These are phyloP conservation scores for Chauna torquata DNA, from an alignment of 2,113 vertebrate genomes.

Conservation along the genomic window DNA sequence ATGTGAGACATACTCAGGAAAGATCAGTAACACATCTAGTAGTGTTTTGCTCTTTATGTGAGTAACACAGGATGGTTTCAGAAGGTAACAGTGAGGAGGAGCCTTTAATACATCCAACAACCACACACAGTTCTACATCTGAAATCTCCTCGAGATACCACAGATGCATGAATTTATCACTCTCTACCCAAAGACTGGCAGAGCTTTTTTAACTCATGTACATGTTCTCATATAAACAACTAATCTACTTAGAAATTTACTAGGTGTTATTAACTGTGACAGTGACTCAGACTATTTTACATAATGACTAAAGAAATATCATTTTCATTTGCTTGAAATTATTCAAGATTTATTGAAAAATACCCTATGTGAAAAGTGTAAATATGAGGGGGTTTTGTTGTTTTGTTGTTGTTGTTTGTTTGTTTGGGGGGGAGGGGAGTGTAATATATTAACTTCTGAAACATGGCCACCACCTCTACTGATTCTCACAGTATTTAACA, in stretches of 20 bases:
- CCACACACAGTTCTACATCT: not conserved
- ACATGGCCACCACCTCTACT: not conserved
- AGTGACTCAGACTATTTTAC: not conserved
- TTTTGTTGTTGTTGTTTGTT: not conserved
- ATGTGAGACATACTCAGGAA: not conserved
- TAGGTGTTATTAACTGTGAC: not conserved
- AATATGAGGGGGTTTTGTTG: rapidly evolving
- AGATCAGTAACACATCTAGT: not conserved
- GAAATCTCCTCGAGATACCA: not conserved
- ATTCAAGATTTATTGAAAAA: not conserved
- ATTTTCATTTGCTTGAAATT: not conserved
- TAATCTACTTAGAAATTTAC: not conserved
- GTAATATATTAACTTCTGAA: not conserved
- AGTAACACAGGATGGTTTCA: not conserved
- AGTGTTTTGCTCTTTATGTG: not conserved
- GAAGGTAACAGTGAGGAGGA: not conserved
- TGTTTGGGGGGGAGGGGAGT: not conserved
- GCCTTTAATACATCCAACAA: not conserved
- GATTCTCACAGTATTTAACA: not conserved
- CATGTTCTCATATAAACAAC: not conserved
- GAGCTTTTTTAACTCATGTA: not conserved
- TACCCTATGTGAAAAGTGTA: not conserved
- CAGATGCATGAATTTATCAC: not conserved
- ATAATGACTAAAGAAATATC: not conserved
- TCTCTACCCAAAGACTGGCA: not conserved